Percentiles rank a stretch among this genome's conserved stretches.
Evolutionary conservation across 2,113 vertebrate species (phyloP).

Genomic region (Sarotherodon lohbergeri): DNA sequence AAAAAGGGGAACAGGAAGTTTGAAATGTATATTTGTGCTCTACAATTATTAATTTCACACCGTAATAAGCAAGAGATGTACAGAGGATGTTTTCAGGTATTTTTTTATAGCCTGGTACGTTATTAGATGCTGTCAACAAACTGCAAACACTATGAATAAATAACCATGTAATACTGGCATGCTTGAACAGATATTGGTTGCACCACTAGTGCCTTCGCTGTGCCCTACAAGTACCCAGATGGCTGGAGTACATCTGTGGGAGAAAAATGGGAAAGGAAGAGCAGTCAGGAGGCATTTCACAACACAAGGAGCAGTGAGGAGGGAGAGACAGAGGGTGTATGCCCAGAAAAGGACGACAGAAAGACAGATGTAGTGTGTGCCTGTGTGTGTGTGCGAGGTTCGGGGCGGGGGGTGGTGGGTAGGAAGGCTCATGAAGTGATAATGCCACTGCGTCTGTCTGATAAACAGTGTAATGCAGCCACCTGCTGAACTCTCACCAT

Average conservation of each 20-base stretch:
- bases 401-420: background rate
- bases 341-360: slow-evolving; percentile 22
- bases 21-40: slow-evolving; percentile 1
- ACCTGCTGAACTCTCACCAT: slow-evolving; percentile 57
- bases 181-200: slow-evolving; percentile 8
- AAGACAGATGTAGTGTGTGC: slow-evolving; percentile 10
- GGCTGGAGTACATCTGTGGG: slow-evolving; percentile 42
- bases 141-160: background rate
- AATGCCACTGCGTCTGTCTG: slow-evolving; percentile 47
- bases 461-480: slow-evolving; percentile 62
- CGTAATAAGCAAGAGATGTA: background rate
- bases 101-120: background rate
- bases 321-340: slow-evolving; percentile 8
- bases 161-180: background rate
- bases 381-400: background rate
- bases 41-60: background rate
- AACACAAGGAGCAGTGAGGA: slow-evolving; percentile 27
- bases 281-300: slow-evolving; percentile 40
- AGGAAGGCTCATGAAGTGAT: slow-evolving; percentile 43
- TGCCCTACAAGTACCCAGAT: slow-evolving; percentile 46
- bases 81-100: background rate
- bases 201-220: background rate
- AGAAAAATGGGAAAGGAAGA: slow-evolving; percentile 22
- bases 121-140: background rate
- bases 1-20: background rate